Base-by-base conservation (phyloP, 2,113 vertebrate species). In the Pyxicephalus adspersus region DNA sequence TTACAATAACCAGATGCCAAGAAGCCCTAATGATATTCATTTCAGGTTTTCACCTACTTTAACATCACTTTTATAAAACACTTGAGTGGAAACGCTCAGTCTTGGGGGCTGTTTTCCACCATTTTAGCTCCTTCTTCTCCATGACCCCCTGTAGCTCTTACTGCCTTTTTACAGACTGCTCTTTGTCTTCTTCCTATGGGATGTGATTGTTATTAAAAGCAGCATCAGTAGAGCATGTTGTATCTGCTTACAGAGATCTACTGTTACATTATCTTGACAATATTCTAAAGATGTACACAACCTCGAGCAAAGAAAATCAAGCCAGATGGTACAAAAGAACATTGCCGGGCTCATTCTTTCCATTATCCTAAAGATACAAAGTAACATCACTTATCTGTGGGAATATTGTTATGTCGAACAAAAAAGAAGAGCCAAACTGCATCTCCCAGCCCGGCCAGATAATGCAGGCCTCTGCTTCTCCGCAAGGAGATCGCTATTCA, bases 321-420 rank as follows among this genome's bases (percentile, higher is more conserved):
- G 79, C 79, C 79, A 81, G 79, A 72, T 81, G 79, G 67, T 60
- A 77, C 61, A 77, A 77, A 66, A 64, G 67, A 72, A 29, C 38
- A 22, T 63, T 19, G 57, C 3, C 51, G 22, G 60, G 19, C 60
- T 73, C 51, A 73, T 73, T 81, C 57, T 73, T 81, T 81, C 70
- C 79, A 73, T 81, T 81, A 54, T 73, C 28, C 50, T 25, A 73
- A 29, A 64, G 60, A 74, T 55, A 71, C 67, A 80, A 81, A 81
- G 68, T 50, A 81, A 81, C 68, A 73, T 72, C 79, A 81, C 79
- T 73, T 81, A 81, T 81, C 79, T 81, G 23, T n/a, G 3, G 58
- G 51, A 73, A 50, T 81, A 71, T 81, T 81, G 50, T 72, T 52
- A 61, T 51, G 54, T 58, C 17, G 67, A 81, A 81, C 45, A 81